phyloP scores from a whole-genome alignment of 2,888 invertebrate species.

The Chaetogeoica ovagalla region DNA sequence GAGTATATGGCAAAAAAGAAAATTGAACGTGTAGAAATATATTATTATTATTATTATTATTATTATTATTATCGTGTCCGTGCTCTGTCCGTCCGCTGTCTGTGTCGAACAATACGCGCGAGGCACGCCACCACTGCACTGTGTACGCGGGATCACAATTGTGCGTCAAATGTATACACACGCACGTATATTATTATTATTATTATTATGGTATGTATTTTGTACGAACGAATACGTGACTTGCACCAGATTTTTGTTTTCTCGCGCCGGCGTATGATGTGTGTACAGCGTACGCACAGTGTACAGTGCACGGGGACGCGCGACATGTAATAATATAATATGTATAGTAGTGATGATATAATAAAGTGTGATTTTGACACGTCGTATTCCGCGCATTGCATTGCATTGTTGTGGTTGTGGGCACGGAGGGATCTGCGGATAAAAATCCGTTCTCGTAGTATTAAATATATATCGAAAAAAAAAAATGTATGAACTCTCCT shows the following conservation, averaged over 20 bases:
- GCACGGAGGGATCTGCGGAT: slow-evolving; percentile 24
- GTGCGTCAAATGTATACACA: not conserved
- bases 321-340: too few relatives aligned
- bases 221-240: slow-evolving; percentile 43
- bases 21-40: not conserved
- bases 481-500: too few relatives aligned
- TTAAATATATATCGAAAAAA: too few relatives aligned
- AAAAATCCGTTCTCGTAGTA: slow-evolving; percentile 31
- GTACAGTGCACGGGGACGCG: not conserved
- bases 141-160: slow-evolving; percentile 21
- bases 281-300: too few relatives aligned
- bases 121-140: not conserved
- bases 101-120: slow-evolving; percentile 15
- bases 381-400: slow-evolving; percentile 33
- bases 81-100: slow-evolving; percentile 13
- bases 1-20: not conserved
- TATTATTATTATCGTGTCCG: not conserved
- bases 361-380: slow-evolving; percentile 46
- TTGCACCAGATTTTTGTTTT: slow-evolving; percentile 37
- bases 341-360: too few relatives aligned
- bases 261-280: not conserved
- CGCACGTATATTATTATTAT: too few relatives aligned
- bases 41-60: too few relatives aligned
- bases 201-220: not conserved
- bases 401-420: slow-evolving; percentile 18